phyloP scores from a whole-genome alignment of 2,888 invertebrate species.

The Oeneis ivallda region DNA sequence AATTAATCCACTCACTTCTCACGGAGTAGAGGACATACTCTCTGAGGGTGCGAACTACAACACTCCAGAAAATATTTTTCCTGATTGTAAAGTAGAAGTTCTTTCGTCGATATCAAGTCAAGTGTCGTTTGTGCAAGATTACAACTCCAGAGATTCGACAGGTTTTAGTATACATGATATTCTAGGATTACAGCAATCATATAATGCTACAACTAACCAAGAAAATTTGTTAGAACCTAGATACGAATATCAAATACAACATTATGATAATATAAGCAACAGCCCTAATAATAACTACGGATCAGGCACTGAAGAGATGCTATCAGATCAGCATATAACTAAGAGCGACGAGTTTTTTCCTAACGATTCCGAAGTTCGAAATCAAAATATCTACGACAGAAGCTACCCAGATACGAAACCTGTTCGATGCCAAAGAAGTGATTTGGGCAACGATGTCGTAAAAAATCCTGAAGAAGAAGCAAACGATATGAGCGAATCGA shows the following conservation, averaged over 20 bases:
- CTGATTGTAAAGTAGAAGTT: constrained; percentile 62
- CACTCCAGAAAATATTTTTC: constrained; percentile 53
- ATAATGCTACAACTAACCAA: constrained; percentile 51
- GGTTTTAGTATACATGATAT: constrained; percentile 78
- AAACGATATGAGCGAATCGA: constrained; percentile 58
- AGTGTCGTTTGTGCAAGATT: constrained; percentile 65
- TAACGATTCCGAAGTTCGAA: constrained; percentile 49
- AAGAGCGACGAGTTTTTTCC: constrained; percentile 53
- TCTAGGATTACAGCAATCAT: constrained; percentile 70
- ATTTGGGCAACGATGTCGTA: constrained; percentile 53
- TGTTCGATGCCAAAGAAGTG: constrained; percentile 58
- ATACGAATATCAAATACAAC: constrained; percentile 67
- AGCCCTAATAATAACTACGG: constrained; percentile 64
- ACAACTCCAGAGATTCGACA: constrained; percentile 75
- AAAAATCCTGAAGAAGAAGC: constrained; percentile 62
- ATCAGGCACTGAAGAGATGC: constrained; percentile 60
- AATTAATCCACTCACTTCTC: constrained; percentile 57
- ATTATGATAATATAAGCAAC: constrained; percentile 70
- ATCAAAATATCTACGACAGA: constrained; percentile 60
- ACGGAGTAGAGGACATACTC: constrained; percentile 70
- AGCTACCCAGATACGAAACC: constrained; percentile 60
- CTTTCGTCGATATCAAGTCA: constrained; percentile 56
- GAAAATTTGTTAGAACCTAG: constrained; percentile 56
- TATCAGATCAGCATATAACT: constrained; percentile 54
- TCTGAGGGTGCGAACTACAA: constrained; percentile 60